Conservation (phyloP, 2,888 invertebrate genomes). For the Spisula solida region DNA sequence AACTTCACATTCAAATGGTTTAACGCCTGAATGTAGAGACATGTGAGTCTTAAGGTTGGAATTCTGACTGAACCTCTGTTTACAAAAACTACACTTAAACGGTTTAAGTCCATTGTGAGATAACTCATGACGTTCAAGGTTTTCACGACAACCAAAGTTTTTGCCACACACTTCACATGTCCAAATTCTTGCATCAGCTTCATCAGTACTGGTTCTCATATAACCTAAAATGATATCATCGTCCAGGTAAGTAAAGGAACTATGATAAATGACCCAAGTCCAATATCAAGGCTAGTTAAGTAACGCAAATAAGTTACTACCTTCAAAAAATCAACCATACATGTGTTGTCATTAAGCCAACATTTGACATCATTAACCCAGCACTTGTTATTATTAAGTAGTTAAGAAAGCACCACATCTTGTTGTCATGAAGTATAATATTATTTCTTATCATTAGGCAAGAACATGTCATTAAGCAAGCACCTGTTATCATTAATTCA, state of each 20-base stretch:
- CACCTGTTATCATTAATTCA: too few relatives aligned
- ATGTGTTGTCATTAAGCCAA: too few relatives aligned
- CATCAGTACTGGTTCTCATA: not conserved
- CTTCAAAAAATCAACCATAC: too few relatives aligned
- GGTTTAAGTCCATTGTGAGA: constrained; percentile 26
- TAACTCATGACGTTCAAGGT: constrained; percentile 21
- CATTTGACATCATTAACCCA: too few relatives aligned
- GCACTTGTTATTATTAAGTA: too few relatives aligned
- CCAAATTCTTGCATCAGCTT: not conserved
- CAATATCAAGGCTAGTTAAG: too few relatives aligned
- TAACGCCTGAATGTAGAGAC: constrained; percentile 41
- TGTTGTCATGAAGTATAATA: too few relatives aligned
- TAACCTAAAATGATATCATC: constrained; percentile 14
- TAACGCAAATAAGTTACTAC: too few relatives aligned
- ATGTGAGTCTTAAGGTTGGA: constrained; percentile 40
- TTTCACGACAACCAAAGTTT: constrained; percentile 25
- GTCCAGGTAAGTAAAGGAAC: not conserved
- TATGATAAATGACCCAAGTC: too few relatives aligned
- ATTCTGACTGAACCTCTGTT: constrained; percentile 30
- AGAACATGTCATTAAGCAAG: too few relatives aligned
- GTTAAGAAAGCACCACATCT: too few relatives aligned
- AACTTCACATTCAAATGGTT: constrained; percentile 37
- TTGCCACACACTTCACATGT: constrained; percentile 38
- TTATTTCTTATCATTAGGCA: too few relatives aligned
- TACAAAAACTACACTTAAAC: constrained; percentile 22